Evolutionary conservation across 2,113 vertebrate genomes (phyloP), one percentile per base, ranked within the genome.

Genomic region (Nannobrachium achirus): DNA sequence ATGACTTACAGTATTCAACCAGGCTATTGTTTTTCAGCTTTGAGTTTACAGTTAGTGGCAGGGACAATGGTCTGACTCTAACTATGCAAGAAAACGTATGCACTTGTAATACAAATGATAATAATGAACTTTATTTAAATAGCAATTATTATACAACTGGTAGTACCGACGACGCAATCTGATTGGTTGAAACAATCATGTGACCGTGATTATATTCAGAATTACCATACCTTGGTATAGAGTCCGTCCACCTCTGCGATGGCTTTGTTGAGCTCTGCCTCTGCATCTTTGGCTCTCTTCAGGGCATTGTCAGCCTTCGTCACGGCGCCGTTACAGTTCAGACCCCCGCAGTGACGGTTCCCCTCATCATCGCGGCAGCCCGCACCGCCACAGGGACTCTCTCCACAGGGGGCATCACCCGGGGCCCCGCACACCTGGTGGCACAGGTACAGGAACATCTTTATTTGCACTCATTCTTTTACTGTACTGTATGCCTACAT

Each of bases 361-460:
- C 96, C 96, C 0, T 96, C 95, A 64, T 98, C 97, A 0, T 99
- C 96, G 6, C 83, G 94, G 88, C 97, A 99, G 33, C 96, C 94
- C 0, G 95, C 95, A 25, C 96, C 98, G 1, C 97, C 98, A 0
- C 98, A 99, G 3, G 95, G 95, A 76, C 94, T 96, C 55, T 94
- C 95, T 0, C 84, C 84, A n/a, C 98, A 99, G 10, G 95, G 94
- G 25, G 85, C 90, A 0, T 98, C 91, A 0, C 94, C 93, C 0
- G 81, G 87, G 0, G 88, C 86, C 5, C 97, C 98, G 0, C 98
- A 99, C 8, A 99, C 95, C 98, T 99, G 89, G 19, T 18, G 68
- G 61, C 38, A 70, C 3, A 42, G 5, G 10, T 1, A 2, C n/a
- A 71, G 25, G 25, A 4, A 33, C 3, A 33, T 33, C 1, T 33